Conservation (phyloP, 2,888 invertebrate genomes). For the Lasioglossum malachurum region DNA sequence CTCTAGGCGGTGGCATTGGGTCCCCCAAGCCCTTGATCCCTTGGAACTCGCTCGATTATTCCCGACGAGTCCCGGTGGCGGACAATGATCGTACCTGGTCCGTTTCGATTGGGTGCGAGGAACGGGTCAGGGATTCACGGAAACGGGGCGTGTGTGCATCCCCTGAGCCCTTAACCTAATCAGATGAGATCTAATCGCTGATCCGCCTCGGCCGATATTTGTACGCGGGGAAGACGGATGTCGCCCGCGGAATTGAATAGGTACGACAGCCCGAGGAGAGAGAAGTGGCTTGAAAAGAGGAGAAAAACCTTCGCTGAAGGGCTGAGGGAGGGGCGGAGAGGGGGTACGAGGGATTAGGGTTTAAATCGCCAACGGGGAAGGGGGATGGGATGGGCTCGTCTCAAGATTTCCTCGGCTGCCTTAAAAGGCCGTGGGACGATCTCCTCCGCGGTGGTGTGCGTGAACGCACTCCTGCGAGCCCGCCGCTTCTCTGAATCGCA, state of each 20-base stretch:
- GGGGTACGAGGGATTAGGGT: constrained; percentile 62
- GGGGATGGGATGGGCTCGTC: constrained; percentile 62
- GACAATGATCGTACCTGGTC: constrained; percentile 59
- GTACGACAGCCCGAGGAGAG: constrained; percentile 25
- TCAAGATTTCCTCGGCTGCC: constrained; percentile 67
- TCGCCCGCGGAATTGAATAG: constrained; percentile 69
- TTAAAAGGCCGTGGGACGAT: constrained; percentile 68
- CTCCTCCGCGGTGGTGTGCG: background rate
- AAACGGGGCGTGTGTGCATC: constrained; percentile 54
- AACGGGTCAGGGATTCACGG: constrained; percentile 46
- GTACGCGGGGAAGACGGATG: constrained; percentile 65
- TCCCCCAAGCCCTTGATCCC: constrained; percentile 45
- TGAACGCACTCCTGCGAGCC: background rate
- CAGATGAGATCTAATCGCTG: constrained; percentile 77
- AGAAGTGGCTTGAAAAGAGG: constrained; percentile 27
- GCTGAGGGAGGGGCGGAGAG: background rate
- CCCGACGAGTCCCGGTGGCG: constrained; percentile 26
- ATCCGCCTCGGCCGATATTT: constrained; percentile 76
- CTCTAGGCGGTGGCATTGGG: background rate
- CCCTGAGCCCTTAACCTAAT: constrained; percentile 74
- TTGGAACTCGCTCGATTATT: constrained; percentile 46
- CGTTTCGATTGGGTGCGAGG: constrained; percentile 38
- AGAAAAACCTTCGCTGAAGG: constrained; percentile 10
- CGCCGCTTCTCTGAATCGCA: constrained; percentile 25
- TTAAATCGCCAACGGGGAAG: constrained; percentile 72